These are phyloP conservation scores for Apodemus sylvaticus DNA, from an alignment of 2,113 vertebrate species.

Conservation along the genomic window DNA sequence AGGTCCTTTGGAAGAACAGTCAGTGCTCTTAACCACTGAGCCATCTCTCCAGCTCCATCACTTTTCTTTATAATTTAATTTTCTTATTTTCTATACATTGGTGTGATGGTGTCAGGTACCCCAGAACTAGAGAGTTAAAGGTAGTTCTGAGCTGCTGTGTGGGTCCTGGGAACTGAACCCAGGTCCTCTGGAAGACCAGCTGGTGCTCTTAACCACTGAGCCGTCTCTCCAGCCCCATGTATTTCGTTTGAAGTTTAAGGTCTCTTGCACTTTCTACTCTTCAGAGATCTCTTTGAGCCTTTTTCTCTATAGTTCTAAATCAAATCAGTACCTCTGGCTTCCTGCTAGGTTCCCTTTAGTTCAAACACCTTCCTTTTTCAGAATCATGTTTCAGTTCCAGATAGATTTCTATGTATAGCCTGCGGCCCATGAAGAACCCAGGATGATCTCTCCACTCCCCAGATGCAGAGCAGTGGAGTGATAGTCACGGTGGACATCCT, in stretches of 20 bases:
- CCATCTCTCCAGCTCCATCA: too few species aligned
- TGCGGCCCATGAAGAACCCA: background rate
- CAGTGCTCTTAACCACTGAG: too few species aligned
- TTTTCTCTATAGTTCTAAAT: background rate
- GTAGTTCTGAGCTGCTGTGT: too few species aligned
- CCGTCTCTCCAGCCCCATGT: too few species aligned
- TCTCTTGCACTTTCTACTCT: background rate
- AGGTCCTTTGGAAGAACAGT: too few species aligned
- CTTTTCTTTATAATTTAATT: too few species aligned
- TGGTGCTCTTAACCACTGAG: too few species aligned
- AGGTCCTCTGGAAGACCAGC: too few species aligned
- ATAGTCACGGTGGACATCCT: background rate
- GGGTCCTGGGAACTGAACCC: too few species aligned
- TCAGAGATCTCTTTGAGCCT: background rate
- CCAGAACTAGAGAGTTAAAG: too few species aligned
- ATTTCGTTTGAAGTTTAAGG: background rate
- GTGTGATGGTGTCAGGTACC: too few species aligned
- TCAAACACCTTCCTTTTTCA: constrained; percentile 15
- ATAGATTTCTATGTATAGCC: background rate
- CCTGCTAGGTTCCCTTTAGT: background rate
- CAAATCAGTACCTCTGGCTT: background rate
- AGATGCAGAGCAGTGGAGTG: background rate
- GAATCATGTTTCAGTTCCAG: background rate
- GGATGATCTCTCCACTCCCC: background rate
- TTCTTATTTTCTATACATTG: too few species aligned